Evolutionary conservation across 2,113 vertebrate genomes (phyloP).

Genomic region (Varanus salvator): DNA sequence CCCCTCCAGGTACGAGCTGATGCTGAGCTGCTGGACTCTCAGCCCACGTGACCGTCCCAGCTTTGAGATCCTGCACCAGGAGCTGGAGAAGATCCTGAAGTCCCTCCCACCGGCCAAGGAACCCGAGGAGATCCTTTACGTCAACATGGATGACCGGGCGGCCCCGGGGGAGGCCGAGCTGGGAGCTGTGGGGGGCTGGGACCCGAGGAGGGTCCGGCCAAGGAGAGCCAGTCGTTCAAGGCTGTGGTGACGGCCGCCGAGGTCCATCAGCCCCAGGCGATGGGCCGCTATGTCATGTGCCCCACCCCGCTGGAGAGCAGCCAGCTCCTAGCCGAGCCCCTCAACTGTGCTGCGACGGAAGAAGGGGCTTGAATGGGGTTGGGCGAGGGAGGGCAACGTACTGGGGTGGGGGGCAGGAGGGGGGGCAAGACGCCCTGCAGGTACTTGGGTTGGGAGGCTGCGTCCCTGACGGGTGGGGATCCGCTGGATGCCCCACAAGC

Average conservation of each 20-base stretch:
- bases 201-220: slow-evolving; percentile 43
- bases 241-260: slow-evolving; percentile 78
- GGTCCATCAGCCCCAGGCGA: slow-evolving; percentile 80
- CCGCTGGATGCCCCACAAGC: background rate
- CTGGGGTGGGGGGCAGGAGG: background rate
- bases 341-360: slow-evolving; percentile 64
- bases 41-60: slow-evolving; percentile 86
- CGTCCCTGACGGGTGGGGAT: background rate
- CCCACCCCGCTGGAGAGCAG: slow-evolving; percentile 80
- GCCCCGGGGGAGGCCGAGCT: slow-evolving; percentile 67
- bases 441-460: background rate
- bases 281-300: slow-evolving; percentile 87
- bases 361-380: slow-evolving; percentile 59
- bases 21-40: slow-evolving; percentile 91
- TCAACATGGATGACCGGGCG: slow-evolving; percentile 90
- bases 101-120: slow-evolving; percentile 86
- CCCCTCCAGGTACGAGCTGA: slow-evolving; percentile 82
- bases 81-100: slow-evolving; percentile 86
- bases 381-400: slow-evolving; percentile 37
- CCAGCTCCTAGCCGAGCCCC: slow-evolving; percentile 57
- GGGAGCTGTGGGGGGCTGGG: slow-evolving; percentile 77
- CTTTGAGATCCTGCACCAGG: slow-evolving; percentile 82
- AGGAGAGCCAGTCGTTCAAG: slow-evolving; percentile 68
- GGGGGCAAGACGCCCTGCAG: background rate
- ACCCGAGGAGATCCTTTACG: slow-evolving; percentile 90